phyloP scores from a whole-genome alignment of 2,113 vertebrate species.

The Probosciger aterrimus region DNA sequence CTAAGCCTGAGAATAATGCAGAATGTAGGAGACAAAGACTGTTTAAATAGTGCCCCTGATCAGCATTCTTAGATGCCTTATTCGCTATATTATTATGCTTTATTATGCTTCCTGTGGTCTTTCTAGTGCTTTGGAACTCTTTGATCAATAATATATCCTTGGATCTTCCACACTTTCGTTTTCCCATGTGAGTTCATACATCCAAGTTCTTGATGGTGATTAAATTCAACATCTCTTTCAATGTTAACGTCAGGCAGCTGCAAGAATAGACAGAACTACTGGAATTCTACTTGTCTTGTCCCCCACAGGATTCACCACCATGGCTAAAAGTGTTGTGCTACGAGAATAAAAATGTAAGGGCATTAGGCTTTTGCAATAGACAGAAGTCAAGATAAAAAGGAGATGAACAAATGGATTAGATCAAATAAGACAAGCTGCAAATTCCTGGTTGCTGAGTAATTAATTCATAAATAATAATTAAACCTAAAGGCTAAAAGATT shows the following conservation, averaged over 20 bases:
- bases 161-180: neutral
- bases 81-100: neutral
- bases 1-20: neutral
- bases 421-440: neutral
- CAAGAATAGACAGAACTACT: neutral
- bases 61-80: neutral
- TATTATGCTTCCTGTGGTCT: neutral
- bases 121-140: neutral
- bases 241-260: neutral
- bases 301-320: neutral
- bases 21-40: neutral
- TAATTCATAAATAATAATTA: constrained; percentile 18
- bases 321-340: neutral
- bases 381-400: neutral
- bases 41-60: neutral
- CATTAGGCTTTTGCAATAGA: neutral
- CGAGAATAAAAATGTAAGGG: neutral
- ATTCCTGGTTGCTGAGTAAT: neutral
- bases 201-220: neutral
- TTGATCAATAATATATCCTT: neutral
- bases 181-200: accelerated
- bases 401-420: neutral
- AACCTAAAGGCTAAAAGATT: neutral
- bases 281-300: neutral
- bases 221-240: neutral